phyloP scores from a whole-genome alignment of 2,888 invertebrate species.

The Conops quadrifasciatus region DNA sequence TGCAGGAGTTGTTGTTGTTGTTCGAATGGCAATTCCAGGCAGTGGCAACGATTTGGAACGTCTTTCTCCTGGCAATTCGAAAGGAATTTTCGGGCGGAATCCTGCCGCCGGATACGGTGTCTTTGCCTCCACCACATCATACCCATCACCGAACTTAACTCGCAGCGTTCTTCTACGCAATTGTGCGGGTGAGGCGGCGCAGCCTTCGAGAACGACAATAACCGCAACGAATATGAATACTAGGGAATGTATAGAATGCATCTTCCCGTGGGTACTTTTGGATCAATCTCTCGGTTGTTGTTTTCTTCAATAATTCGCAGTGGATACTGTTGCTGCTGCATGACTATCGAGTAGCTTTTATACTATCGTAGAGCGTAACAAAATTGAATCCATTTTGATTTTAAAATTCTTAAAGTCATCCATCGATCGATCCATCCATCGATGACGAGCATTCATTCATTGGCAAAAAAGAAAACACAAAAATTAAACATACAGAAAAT shows the following conservation, averaged over 20 bases:
- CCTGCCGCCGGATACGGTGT: slow-evolving; percentile 61
- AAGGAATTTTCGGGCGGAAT: slow-evolving; percentile 54
- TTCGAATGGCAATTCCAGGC: slow-evolving; percentile 27
- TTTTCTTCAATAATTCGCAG: not conserved
- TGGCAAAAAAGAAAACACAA: slow-evolving; percentile 3
- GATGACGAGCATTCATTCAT: not conserved
- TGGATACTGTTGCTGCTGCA: slow-evolving; percentile 14
- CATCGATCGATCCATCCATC: not conserved
- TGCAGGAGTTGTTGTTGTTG: slow-evolving; percentile 34
- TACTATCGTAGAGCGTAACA: slow-evolving; percentile 9
- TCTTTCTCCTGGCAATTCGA: slow-evolving; percentile 53
- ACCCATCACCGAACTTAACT: too few species aligned
- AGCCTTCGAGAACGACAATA: not conserved
- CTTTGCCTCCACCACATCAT: slow-evolving; percentile 41
- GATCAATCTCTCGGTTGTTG: slow-evolving; percentile 1
- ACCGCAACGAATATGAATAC: not conserved
- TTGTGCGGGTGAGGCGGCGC: not conserved
- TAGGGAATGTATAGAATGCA: not conserved
- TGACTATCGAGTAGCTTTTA: slow-evolving; percentile 23
- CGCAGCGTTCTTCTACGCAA: not conserved
- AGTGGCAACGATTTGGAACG: slow-evolving; percentile 46
- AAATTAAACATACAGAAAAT: not conserved
- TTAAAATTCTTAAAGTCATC: slow-evolving; percentile 6
- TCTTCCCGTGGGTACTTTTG: not conserved
- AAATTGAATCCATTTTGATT: not conserved